Percentiles rank a stretch among this genome's conserved stretches.
Conservation (phyloP, 2,113 vertebrate genomes). For the Mormyrus lacerda region DNA sequence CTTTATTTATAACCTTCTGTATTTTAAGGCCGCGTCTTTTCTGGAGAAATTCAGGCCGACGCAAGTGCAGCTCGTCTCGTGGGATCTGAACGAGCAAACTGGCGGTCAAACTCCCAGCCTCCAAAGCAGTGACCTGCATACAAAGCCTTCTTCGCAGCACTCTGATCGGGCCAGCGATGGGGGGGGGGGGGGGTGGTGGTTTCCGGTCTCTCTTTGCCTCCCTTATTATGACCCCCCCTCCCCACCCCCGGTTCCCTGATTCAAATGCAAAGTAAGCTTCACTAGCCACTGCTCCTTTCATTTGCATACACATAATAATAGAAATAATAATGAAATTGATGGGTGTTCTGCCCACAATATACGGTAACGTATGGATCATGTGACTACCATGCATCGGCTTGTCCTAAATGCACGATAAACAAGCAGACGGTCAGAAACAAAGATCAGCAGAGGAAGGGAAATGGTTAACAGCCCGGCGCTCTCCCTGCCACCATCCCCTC, state of each 20-base stretch:
- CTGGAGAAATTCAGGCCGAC: neutral
- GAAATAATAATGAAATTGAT: neutral
- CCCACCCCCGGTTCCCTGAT: neutral
- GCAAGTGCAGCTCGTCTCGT: neutral
- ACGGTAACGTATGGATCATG: neutral
- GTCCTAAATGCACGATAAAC: neutral
- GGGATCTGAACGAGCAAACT: neutral
- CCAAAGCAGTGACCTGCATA: neutral
- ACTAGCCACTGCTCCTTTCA: neutral
- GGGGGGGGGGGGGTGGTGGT: neutral
- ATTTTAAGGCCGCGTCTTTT: neutral
- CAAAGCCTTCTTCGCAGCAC: neutral
- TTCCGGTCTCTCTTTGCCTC: neutral
- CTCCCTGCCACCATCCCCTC: neutral
- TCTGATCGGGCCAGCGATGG: neutral
- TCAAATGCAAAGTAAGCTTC: neutral
- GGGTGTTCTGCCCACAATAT: neutral
- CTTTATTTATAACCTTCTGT: conserved; percentile 6
- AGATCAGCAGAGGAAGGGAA: neutral
- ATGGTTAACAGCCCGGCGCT: neutral
- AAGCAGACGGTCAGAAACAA: neutral
- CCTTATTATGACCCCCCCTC: neutral
- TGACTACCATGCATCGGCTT: neutral
- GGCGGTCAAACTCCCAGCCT: neutral
- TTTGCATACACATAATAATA: neutral